These are phyloP conservation scores for Lordiphosa clarofinis DNA, from an alignment of 1,140 invertebrate genomes.

Conservation along the genomic window DNA sequence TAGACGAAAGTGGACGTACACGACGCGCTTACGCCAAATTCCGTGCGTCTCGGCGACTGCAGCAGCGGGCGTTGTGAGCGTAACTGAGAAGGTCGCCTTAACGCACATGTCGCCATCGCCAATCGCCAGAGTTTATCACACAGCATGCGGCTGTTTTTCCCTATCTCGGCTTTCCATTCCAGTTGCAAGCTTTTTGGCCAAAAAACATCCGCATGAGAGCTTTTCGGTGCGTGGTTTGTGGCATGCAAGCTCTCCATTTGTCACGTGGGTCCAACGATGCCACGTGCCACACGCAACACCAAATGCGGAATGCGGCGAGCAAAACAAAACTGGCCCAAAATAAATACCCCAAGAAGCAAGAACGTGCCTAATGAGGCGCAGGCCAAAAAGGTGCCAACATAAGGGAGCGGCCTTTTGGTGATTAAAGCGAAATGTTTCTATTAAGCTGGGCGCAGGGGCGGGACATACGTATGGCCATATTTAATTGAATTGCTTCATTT, in stretches of 20 bases:
- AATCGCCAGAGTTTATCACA: slow-evolving; percentile 37
- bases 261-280: slow-evolving; percentile 37
- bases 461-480: too few relatives aligned
- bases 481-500: too few relatives aligned
- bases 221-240: slow-evolving; percentile 35
- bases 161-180: not conserved
- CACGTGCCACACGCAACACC: slow-evolving; percentile 1
- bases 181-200: slow-evolving; percentile 35
- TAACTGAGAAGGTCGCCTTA: slow-evolving; percentile 45
- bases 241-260: slow-evolving; percentile 48
- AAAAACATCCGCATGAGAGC: slow-evolving; percentile 48
- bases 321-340: slow-evolving; percentile 52
- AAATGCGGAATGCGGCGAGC: slow-evolving; percentile 48
- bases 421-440: too few relatives aligned
- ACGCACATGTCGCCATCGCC: slow-evolving; percentile 38
- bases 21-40: slow-evolving; percentile 32
- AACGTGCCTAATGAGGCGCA: too few relatives aligned
- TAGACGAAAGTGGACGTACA: too few relatives aligned
- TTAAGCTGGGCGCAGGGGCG: too few relatives aligned
- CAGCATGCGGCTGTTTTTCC: slow-evolving; percentile 44
- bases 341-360: slow-evolving; percentile 1
- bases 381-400: too few relatives aligned
- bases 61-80: slow-evolving; percentile 66
- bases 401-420: too few relatives aligned
- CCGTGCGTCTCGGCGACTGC: slow-evolving; percentile 50